Conservation (phyloP, 1,140 invertebrate genomes). For the Homarus americanus region DNA sequence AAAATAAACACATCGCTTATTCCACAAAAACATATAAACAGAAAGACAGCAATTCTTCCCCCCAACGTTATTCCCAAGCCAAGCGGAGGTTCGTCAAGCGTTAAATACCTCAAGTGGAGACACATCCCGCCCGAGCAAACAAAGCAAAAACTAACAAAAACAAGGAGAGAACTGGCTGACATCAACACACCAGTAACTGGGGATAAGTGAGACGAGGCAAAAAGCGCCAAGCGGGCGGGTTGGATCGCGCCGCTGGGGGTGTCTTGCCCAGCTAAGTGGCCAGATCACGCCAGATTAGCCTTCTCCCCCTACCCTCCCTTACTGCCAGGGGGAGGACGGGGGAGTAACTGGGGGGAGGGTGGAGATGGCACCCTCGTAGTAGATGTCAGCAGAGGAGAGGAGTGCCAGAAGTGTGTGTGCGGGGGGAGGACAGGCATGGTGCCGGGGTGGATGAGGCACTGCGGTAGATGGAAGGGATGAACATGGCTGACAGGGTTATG, state of each 20-base stretch:
- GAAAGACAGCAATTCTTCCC: no score
- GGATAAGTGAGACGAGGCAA: background rate
- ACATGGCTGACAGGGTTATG: background rate
- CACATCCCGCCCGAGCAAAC: background rate
- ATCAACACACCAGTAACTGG: background rate
- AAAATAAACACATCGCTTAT: no score
- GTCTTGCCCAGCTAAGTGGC: slow-evolving; percentile 11
- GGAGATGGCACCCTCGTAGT: background rate
- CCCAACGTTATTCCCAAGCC: no score
- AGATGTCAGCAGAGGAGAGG: background rate
- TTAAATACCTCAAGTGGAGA: background rate
- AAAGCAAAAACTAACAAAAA: background rate
- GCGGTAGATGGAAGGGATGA: background rate
- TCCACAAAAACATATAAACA: no score
- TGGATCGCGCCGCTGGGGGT: background rate
- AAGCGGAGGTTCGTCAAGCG: no score
- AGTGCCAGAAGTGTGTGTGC: no score
- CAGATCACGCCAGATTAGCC: slow-evolving; percentile 38
- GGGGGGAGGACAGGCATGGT: no score
- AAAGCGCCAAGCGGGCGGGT: background rate
- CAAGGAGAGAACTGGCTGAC: background rate
- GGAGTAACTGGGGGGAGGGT: background rate
- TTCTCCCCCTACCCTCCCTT: background rate
- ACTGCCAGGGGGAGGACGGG: background rate
- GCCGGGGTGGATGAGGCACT: no score